phyloP scores from a whole-genome alignment of 2,113 vertebrate genomes.

The Peromyscus leucopus region DNA sequence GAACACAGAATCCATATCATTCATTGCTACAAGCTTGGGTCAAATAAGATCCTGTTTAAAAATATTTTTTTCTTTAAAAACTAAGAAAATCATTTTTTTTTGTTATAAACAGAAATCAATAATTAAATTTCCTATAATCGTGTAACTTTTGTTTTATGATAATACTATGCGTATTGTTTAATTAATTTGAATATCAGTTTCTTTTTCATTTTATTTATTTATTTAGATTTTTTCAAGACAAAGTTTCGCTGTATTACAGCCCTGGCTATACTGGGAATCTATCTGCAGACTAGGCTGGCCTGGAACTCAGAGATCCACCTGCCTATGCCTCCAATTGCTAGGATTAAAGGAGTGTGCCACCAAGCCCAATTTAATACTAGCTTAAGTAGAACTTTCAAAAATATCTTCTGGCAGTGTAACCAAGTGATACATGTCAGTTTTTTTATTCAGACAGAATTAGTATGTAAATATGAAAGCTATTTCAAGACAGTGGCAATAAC shows the following conservation, averaged over 20 bases:
- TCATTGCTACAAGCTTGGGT: not conserved
- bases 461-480: not conserved
- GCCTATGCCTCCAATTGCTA: not conserved
- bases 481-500: not conserved
- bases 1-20: not conserved
- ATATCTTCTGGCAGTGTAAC: not conserved
- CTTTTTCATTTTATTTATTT: not conserved
- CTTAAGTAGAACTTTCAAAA: not conserved
- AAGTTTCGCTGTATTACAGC: not conserved
- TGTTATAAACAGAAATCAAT: conserved; percentile 9
- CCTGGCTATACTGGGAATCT: not conserved
- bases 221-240: not conserved
- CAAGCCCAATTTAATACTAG: not conserved
- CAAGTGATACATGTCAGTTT: not conserved
- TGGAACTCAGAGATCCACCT: not conserved
- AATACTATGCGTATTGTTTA: not conserved
- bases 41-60: not conserved
- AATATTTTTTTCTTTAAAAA: not conserved
- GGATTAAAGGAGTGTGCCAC: not conserved
- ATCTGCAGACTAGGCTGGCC: not conserved
- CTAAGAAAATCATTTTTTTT: conserved; percentile 4
- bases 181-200: not conserved
- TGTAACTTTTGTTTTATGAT: not conserved
- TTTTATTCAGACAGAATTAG: not conserved
- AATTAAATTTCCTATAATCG: not conserved